Evolutionary conservation across 2,888 invertebrate species (phyloP).

Genomic region (Pammene aurita): DNA sequence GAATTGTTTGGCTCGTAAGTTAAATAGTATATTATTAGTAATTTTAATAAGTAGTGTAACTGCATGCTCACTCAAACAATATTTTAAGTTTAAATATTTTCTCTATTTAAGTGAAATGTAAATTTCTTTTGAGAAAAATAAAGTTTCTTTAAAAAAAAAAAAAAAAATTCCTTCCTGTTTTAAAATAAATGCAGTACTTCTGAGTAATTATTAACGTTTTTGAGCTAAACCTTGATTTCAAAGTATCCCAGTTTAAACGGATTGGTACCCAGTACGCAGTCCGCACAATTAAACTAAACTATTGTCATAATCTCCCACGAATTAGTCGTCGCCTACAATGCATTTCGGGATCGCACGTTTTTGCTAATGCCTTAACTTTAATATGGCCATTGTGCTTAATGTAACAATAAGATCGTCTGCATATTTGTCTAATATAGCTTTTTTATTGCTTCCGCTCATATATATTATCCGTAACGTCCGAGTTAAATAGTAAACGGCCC

Average conservation of each 20-base stretch:
- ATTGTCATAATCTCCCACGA: slow-evolving; percentile 40
- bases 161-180: too few species aligned
- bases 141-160: too few species aligned
- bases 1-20: too few species aligned
- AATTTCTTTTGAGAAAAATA: too few species aligned
- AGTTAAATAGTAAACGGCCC: slow-evolving; percentile 3
- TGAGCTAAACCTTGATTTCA: slow-evolving; percentile 32
- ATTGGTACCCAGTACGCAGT: slow-evolving; percentile 18
- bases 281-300: slow-evolving; percentile 35
- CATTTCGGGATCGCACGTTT: slow-evolving; percentile 39
- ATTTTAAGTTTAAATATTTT: too few species aligned
- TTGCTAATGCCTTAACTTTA: slow-evolving; percentile 33
- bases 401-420: slow-evolving; percentile 35
- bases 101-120: too few species aligned
- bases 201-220: slow-evolving; percentile 10
- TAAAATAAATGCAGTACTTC: too few species aligned
- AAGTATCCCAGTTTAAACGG: slow-evolving; percentile 35
- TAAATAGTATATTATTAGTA: too few species aligned
- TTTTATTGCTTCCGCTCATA: slow-evolving; percentile 29
- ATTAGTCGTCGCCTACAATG: slow-evolving; percentile 39
- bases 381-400: slow-evolving; percentile 35
- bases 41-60: too few species aligned
- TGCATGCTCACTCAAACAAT: too few species aligned
- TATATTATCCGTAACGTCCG: neutral
- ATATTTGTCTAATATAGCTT: slow-evolving; percentile 26